These are phyloP conservation scores for Dryobates pubescens DNA, from an alignment of 2,797 vertebrate genomes.

Conservation along the genomic window DNA sequence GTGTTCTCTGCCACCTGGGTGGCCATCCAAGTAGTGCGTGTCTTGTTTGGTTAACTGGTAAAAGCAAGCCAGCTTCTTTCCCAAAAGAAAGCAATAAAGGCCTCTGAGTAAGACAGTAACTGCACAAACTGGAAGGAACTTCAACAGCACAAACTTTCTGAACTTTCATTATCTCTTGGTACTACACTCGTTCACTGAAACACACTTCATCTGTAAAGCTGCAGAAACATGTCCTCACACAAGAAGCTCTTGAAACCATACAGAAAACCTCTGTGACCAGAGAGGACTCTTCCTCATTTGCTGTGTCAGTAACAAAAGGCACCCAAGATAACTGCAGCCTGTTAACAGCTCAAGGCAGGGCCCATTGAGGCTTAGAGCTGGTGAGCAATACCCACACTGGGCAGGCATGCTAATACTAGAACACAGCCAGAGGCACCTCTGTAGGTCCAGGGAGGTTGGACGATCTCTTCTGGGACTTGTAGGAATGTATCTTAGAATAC, in stretches of 20 bases:
- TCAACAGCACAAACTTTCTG: slow-evolving; percentile 1
- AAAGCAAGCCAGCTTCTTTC: not conserved
- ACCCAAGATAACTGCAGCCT: not conserved
- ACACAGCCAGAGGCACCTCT: not conserved
- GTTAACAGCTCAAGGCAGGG: not conserved
- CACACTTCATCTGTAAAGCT: not conserved
- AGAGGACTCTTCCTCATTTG: not conserved
- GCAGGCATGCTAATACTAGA: not conserved
- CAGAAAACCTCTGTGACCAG: not conserved
- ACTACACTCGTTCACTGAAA: not conserved
- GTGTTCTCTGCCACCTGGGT: not conserved
- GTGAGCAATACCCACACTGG: not conserved
- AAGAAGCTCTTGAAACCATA: not conserved
- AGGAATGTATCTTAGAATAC: not conserved
- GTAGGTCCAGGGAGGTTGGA: not conserved
- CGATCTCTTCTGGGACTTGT: not conserved
- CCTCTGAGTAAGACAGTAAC: slow-evolving; percentile 23
- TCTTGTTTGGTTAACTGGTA: not conserved
- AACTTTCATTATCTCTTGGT: slow-evolving; percentile 41
- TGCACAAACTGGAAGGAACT: slow-evolving; percentile 8
- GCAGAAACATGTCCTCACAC: not conserved
- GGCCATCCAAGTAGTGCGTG: fast-evolving
- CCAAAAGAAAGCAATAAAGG: not conserved
- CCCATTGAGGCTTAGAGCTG: fast-evolving
- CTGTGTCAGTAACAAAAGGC: not conserved